These are phyloP conservation scores for Actinostola sp. DNA, from an alignment of 92 coral and sea anemone species.

Conservation along the genomic window DNA sequence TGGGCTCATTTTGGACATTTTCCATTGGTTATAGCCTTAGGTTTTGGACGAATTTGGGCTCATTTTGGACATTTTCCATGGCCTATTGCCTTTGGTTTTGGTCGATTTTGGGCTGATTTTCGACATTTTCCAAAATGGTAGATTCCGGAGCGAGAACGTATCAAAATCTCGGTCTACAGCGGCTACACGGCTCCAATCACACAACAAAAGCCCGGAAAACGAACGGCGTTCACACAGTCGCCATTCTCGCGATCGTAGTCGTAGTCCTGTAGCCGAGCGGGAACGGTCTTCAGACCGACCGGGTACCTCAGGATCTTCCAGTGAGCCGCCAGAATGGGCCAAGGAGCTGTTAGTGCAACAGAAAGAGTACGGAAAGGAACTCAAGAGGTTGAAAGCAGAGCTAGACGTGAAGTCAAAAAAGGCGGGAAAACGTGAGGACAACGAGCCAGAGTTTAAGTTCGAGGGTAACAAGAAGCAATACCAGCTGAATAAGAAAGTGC, in stretches of 20 bases:
- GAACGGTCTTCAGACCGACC: conserved; percentile 4
- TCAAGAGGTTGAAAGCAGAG: conserved; percentile 32
- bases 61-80: too few species aligned
- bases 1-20: too few species aligned
- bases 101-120: too few species aligned
- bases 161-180: conserved; percentile 24
- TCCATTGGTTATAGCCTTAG: too few species aligned
- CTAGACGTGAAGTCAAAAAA: conserved; percentile 18
- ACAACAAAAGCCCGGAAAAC: conserved; percentile 11
- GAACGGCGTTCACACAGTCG: conserved; percentile 1
- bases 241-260: conserved; percentile 20
- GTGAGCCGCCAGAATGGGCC: conserved; percentile 41
- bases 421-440: conserved; percentile 9
- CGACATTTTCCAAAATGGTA: too few species aligned
- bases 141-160: neutral
- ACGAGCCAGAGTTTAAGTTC: conserved; percentile 21
- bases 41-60: too few species aligned
- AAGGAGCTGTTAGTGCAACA: conserved; percentile 34
- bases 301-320: conserved; percentile 10
- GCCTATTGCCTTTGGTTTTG: too few species aligned
- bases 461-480: conserved; percentile 15
- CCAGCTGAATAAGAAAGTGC: conserved; percentile 14
- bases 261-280: conserved; percentile 18
- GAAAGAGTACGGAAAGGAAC: conserved; percentile 36
- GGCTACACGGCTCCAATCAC: conserved; percentile 12